Base-by-base conservation (phyloP, 2,797 vertebrate species). In the Crocidura indochinensis region DNA sequence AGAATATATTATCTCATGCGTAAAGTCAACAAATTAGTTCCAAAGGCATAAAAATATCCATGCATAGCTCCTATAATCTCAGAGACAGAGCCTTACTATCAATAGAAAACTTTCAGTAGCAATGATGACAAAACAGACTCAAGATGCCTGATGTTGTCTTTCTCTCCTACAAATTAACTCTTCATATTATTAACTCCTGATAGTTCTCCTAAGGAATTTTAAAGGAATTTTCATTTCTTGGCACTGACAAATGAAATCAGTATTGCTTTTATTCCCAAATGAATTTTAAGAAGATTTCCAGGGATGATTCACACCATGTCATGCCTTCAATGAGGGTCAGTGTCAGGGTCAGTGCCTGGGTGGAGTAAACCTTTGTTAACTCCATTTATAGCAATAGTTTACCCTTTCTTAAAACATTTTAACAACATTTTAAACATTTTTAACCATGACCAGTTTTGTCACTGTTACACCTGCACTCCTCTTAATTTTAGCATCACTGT, bases 1-100 rank as follows among this genome's bases (percentile, higher is more conserved):
- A 73, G 49, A 1, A 5, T 81, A 89, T 77, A 86, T 93, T 47
- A 84, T 44, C n/a, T 84, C 77, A 68, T 62, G 92, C 5, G 0
- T 91, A 78, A 92, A 77, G 26, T 69, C 44, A 86, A 79, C 29
- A 88, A 79, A 68, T 84, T 86, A 88, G 47, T 77, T 89, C 5
- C 49, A 51, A 83, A 86, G 20, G 31, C 26, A 44, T 44, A 29
- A 38, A 91, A 84, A 91, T 82, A 72, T 74, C 19, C 26, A 19
- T 0, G 15, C 11, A 64, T 56, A 27, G 53, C 29, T 90, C 31
- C n/a, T 56, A 9, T 56, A 38, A 49, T 81, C 44, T 49, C 46
- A 78, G 44, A 75, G 10, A 29, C 29, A 84, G 46, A 60, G 17
- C 17, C 10, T 89, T n/a, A 26, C 0, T 14, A 4, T 71, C 53